Percentiles rank a stretch among this genome's conserved stretches.
Conservation (phyloP, 2,888 invertebrate species). For the Eupithecia pulchellata region DNA sequence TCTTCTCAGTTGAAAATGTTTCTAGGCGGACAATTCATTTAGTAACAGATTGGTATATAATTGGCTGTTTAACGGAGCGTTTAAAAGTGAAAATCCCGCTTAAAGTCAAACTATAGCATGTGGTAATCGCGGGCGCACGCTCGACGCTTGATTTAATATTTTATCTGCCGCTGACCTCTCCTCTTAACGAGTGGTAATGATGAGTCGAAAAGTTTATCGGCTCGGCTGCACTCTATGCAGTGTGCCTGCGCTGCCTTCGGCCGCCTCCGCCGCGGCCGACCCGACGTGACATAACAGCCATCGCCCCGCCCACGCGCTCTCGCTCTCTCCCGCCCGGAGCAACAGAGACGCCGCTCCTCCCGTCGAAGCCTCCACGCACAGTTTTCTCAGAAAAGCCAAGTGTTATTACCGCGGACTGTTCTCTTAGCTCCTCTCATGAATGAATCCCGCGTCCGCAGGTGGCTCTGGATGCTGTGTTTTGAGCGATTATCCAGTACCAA, state of each 20-base stretch:
- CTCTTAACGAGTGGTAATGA: conserved; percentile 64
- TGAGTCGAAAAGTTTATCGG: conserved; percentile 70
- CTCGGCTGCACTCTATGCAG: conserved; percentile 66
- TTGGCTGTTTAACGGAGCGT: background rate
- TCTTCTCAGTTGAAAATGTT: background rate
- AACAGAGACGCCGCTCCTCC: conserved; percentile 72
- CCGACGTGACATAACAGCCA: conserved; percentile 68
- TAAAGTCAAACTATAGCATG: conserved; percentile 3
- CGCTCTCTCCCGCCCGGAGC: conserved; percentile 64
- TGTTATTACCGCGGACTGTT: conserved; percentile 83
- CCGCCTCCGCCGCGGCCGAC: conserved; percentile 68
- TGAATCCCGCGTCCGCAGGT: conserved; percentile 75
- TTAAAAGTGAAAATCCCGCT: conserved; percentile 4
- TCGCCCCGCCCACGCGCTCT: conserved; percentile 79
- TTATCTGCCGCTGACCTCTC: conserved; percentile 62
- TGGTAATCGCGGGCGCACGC: conserved; percentile 20
- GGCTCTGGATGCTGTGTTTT: conserved; percentile 70
- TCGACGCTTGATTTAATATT: conserved; percentile 52
- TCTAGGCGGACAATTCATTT: background rate
- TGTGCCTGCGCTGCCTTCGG: conserved; percentile 60
- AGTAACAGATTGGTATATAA: background rate
- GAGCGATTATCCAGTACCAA: conserved; percentile 74
- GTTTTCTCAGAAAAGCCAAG: conserved; percentile 82
- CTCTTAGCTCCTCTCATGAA: conserved; percentile 77
- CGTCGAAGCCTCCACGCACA: conserved; percentile 76